These are phyloP conservation scores for Conger conger DNA, from an alignment of 2,113 vertebrate genomes.

Conservation along the genomic window DNA sequence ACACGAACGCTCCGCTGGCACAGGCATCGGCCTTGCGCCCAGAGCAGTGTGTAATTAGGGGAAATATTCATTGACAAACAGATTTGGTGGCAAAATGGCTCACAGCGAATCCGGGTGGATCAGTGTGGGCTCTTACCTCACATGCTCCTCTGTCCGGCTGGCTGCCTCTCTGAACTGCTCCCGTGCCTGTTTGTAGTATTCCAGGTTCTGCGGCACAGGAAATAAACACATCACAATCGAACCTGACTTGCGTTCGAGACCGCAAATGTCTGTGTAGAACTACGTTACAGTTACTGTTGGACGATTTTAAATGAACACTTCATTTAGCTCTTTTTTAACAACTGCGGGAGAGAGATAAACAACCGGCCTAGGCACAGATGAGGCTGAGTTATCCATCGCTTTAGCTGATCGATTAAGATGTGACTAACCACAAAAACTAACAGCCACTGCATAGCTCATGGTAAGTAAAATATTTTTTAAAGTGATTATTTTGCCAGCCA, in stretches of 20 bases:
- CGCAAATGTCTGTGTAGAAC: too few species aligned
- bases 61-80: background rate
- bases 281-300: too few species aligned
- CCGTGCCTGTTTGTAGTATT: constrained; percentile 79
- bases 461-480: background rate
- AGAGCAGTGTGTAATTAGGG: background rate
- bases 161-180: constrained; percentile 84
- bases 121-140: constrained; percentile 76
- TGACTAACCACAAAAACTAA: background rate
- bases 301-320: too few species aligned
- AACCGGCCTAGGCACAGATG: too few species aligned
- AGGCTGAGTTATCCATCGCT: too few species aligned
- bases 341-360: too few species aligned
- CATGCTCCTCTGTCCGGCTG: constrained; percentile 67
- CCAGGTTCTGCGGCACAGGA: constrained; percentile 76
- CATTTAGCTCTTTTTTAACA: too few species aligned
- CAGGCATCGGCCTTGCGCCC: background rate
- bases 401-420: too few species aligned
- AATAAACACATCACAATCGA: background rate
- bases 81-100: background rate
- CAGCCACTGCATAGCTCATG: background rate
- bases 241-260: too few species aligned
- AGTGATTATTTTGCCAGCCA: background rate
- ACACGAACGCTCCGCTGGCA: too few species aligned
- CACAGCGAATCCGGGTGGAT: background rate